phyloP scores from a whole-genome alignment of 2,113 vertebrate genomes.

The Salvelinus namaycush region DNA sequence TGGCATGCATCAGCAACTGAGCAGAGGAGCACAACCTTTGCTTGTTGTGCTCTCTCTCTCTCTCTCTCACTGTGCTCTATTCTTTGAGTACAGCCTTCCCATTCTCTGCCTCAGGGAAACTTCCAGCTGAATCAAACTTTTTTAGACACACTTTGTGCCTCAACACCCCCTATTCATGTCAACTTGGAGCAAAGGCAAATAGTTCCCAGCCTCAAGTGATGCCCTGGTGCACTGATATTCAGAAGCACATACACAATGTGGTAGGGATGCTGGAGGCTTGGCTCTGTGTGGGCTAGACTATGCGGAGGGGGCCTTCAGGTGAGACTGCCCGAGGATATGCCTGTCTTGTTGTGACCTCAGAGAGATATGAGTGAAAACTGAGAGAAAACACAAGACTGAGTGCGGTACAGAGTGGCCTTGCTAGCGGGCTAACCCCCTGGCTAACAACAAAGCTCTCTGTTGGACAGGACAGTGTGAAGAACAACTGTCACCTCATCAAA shows the following conservation, averaged over 20 bases:
- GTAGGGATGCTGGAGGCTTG: slow-evolving; percentile 21
- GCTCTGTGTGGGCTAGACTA: background rate
- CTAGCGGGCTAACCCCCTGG: slow-evolving; percentile 18
- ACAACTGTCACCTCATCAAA: slow-evolving; percentile 49
- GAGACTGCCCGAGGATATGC: slow-evolving; percentile 40
- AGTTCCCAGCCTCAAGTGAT: slow-evolving; percentile 45
- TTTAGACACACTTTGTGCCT: slow-evolving; percentile 16
- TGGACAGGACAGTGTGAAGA: slow-evolving; percentile 16
- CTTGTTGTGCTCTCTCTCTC: no score
- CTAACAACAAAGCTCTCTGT: slow-evolving; percentile 42
- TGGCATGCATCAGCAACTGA: no score
- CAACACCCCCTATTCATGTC: background rate
- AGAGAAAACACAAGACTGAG: slow-evolving; percentile 18
- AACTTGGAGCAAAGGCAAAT: slow-evolving; percentile 29
- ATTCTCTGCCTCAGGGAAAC: slow-evolving; percentile 14
- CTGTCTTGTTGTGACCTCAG: slow-evolving; percentile 32
- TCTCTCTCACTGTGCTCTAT: background rate
- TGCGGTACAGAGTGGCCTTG: background rate
- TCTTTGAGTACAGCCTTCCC: slow-evolving; percentile 11
- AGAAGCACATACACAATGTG: slow-evolving; percentile 11
- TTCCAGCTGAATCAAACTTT: slow-evolving; percentile 42
- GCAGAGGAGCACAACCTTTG: no score
- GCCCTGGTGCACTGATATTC: background rate
- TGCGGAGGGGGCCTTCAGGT: slow-evolving; percentile 36
- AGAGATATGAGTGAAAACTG: slow-evolving; percentile 23